Evolutionary conservation across 2,797 vertebrate genomes (phyloP).

Genomic region (Gymnocypris eckloni): DNA sequence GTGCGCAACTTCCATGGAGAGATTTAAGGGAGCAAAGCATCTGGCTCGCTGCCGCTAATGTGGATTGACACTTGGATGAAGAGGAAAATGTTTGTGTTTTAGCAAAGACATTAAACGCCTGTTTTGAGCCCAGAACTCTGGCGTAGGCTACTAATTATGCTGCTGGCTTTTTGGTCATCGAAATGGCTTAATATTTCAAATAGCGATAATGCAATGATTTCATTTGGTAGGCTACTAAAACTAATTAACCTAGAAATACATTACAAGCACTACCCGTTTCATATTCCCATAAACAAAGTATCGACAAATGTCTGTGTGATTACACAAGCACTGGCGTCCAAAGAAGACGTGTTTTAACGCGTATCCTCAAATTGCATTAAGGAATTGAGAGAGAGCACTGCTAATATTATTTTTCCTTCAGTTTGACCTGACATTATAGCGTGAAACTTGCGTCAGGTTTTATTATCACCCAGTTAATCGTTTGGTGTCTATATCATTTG

Average conservation of each 20-base stretch:
- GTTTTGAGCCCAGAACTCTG: background rate
- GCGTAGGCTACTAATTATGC: background rate
- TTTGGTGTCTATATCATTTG: background rate
- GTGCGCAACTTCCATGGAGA: constrained; percentile 59
- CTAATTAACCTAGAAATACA: background rate
- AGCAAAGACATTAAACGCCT: constrained; percentile 26
- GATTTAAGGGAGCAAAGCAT: constrained; percentile 41
- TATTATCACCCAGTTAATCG: background rate
- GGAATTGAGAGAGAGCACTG: background rate
- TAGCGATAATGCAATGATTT: background rate
- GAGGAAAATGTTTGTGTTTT: constrained; percentile 10
- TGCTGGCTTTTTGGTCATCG: background rate
- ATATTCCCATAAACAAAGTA: background rate
- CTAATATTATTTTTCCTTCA: background rate
- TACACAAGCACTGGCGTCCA: background rate
- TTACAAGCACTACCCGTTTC: background rate
- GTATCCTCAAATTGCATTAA: background rate
- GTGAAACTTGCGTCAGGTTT: background rate
- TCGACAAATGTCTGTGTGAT: background rate
- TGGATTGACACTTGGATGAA: constrained; percentile 32
- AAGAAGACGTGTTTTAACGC: background rate
- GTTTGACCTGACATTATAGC: background rate
- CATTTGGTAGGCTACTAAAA: background rate
- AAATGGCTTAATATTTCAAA: constrained; percentile 3
- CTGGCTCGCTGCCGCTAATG: constrained; percentile 34